These are phyloP conservation scores for Microplitis mediator DNA, from an alignment of 1,140 invertebrate species.

Conservation along the genomic window DNA sequence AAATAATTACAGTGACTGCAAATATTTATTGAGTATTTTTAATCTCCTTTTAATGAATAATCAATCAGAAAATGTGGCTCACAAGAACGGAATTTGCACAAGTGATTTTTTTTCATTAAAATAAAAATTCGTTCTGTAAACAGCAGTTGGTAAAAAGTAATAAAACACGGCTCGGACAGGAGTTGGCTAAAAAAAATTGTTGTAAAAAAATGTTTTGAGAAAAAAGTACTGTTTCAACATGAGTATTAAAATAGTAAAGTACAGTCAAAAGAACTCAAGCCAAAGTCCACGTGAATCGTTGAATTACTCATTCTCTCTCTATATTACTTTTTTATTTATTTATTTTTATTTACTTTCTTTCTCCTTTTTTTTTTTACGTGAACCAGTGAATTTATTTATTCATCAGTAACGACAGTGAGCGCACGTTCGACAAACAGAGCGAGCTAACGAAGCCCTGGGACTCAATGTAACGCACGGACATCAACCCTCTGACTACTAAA, in stretches of 20 bases:
- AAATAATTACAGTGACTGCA: background rate
- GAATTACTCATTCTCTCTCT: conserved; percentile 16
- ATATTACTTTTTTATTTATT: background rate
- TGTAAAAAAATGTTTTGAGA: too few species aligned
- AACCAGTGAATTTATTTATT: conserved; percentile 39
- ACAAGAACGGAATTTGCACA: background rate
- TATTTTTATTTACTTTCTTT: conserved; percentile 1
- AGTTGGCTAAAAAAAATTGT: too few species aligned
- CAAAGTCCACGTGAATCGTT: conserved; percentile 10
- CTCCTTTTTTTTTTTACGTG: conserved; percentile 22
- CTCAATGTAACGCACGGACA: conserved; percentile 23
- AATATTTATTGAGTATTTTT: conserved; percentile 2
- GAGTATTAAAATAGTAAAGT: background rate
- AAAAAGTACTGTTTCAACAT: too few species aligned
- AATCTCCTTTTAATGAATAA: conserved; percentile 11
- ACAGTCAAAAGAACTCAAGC: conserved; percentile 29
- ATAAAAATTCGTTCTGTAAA: too few species aligned
- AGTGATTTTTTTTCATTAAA: background rate
- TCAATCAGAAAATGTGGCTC: background rate
- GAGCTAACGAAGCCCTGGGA: conserved; percentile 36
- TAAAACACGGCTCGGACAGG: too few species aligned
- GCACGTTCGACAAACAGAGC: conserved; percentile 40
- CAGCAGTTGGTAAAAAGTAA: too few species aligned
- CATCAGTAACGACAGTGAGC: conserved; percentile 33
- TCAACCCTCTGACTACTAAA: conserved; percentile 1